Evolutionary conservation across 2,888 invertebrate genomes (phyloP).

Genomic region (Drosophila subsilvestris): DNA sequence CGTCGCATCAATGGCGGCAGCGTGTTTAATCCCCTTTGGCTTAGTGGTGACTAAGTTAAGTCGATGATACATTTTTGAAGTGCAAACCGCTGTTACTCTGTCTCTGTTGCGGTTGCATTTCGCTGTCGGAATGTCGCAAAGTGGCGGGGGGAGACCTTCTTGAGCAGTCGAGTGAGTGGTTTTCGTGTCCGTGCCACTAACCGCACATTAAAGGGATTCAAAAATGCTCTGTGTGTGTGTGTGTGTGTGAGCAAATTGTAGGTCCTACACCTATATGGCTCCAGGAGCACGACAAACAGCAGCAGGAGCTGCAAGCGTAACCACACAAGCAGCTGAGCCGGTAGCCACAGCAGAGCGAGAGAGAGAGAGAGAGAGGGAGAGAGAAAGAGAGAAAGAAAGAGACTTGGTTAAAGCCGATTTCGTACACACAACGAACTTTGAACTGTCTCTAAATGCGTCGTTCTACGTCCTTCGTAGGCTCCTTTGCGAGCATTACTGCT

Average conservation of each 20-base stretch:
- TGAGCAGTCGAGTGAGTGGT: slow-evolving; percentile 18
- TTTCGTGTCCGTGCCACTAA: slow-evolving; percentile 27
- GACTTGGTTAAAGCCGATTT: not conserved
- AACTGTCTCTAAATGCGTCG: slow-evolving; percentile 49
- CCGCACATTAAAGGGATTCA: slow-evolving; percentile 60
- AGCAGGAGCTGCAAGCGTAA: not conserved
- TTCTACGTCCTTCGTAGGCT: slow-evolving; percentile 8
- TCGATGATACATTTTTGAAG: slow-evolving; percentile 14
- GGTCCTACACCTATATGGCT: slow-evolving; percentile 6
- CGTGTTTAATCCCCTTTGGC: not conserved
- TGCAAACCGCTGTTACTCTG: slow-evolving; percentile 6
- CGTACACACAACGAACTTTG: slow-evolving; percentile 33
- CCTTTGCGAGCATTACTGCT: slow-evolving; percentile 9
- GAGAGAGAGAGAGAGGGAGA: not conserved
- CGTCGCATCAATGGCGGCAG: not conserved
- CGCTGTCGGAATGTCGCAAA: not conserved
- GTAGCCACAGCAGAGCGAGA: too few relatives aligned
- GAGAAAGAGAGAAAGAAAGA: not conserved
- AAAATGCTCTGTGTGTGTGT: slow-evolving; percentile 18
- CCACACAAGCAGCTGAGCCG: not conserved
- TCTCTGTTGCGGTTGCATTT: slow-evolving; percentile 39
- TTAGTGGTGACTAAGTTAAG: not conserved
- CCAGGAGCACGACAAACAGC: not conserved
- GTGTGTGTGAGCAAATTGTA: slow-evolving; percentile 54
- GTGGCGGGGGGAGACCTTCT: slow-evolving; percentile 1